Evolutionary conservation across 2,888 invertebrate genomes (phyloP).

Genomic region (Dryobotodes eremita): DNA sequence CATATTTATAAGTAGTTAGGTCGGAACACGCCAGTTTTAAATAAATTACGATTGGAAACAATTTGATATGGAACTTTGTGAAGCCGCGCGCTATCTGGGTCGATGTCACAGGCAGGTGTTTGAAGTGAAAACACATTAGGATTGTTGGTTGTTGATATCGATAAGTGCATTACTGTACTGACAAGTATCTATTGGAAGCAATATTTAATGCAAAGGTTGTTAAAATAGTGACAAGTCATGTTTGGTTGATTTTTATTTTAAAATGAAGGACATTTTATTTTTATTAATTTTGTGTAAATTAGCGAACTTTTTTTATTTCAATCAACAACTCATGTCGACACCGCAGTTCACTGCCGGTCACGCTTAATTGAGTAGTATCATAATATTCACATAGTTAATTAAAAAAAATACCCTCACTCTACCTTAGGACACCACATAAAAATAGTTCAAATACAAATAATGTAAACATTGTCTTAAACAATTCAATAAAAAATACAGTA

Average conservation of each 20-base stretch:
- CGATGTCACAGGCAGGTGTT: conserved; percentile 35
- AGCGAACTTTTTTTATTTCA: background rate
- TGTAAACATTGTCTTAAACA: conserved; percentile 28
- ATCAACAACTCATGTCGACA: background rate
- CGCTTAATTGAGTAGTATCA: conserved; percentile 9
- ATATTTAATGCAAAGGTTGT: conserved; percentile 22
- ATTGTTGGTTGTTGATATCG: conserved; percentile 29
- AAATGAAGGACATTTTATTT: background rate
- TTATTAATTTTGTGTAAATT: conserved; percentile 22
- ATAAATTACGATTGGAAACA: conserved; percentile 54
- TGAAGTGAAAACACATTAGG: conserved; percentile 44
- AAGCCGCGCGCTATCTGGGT: conserved; percentile 13
- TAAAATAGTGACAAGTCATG: conserved; percentile 3
- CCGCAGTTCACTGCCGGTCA: conserved; percentile 23
- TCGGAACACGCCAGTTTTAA: conserved; percentile 49
- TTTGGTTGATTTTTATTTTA: conserved; percentile 9
- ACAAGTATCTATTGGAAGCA: conserved; percentile 31
- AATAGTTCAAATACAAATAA: conserved; percentile 45
- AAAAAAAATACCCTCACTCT: conserved; percentile 11
- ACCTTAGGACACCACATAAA: conserved; percentile 8
- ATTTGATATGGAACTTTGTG: conserved; percentile 66
- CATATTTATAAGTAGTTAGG: conserved; percentile 55
- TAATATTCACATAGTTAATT: conserved; percentile 13
- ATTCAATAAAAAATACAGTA: conserved; percentile 31
- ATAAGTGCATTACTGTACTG: conserved; percentile 35